phyloP scores from a whole-genome alignment of 2,113 vertebrate species.

The Muntiacus reevesi region DNA sequence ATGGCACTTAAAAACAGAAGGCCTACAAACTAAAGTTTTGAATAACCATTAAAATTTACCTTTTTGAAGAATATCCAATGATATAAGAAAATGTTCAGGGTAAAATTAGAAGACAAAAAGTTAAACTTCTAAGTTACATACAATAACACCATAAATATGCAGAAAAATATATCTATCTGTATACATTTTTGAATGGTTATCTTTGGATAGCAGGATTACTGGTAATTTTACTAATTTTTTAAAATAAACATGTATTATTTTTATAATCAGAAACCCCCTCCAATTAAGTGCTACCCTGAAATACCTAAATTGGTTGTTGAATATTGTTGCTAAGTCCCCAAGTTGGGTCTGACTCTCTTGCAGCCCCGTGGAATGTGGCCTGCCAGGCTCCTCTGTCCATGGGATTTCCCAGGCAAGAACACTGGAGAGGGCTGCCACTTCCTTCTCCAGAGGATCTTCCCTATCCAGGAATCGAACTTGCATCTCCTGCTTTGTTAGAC shows the following conservation, averaged over 20 bases:
- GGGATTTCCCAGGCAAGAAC: background rate
- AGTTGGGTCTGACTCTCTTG: background rate
- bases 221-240: slow-evolving; percentile 35
- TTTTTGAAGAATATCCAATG: background rate
- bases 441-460: background rate
- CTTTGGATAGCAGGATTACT: background rate
- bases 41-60: background rate
- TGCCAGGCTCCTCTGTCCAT: background rate
- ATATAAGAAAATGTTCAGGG: background rate
- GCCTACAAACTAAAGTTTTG: background rate
- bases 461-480: background rate
- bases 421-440: background rate
- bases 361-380: background rate
- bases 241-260: slow-evolving; percentile 26
- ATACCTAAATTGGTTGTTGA: background rate
- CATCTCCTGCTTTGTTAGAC: background rate
- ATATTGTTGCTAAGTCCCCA: background rate
- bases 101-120: background rate
- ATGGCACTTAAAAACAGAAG: background rate
- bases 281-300: background rate
- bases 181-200: slow-evolving; percentile 4
- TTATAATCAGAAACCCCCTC: slow-evolving; percentile 13
- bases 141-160: background rate
- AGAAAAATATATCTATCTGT: background rate
- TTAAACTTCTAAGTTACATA: background rate